Percentiles rank a stretch among this genome's conserved stretches.
Evolutionary conservation across 2,113 vertebrate genomes (phyloP).

Genomic region (Labrus mixtus): DNA sequence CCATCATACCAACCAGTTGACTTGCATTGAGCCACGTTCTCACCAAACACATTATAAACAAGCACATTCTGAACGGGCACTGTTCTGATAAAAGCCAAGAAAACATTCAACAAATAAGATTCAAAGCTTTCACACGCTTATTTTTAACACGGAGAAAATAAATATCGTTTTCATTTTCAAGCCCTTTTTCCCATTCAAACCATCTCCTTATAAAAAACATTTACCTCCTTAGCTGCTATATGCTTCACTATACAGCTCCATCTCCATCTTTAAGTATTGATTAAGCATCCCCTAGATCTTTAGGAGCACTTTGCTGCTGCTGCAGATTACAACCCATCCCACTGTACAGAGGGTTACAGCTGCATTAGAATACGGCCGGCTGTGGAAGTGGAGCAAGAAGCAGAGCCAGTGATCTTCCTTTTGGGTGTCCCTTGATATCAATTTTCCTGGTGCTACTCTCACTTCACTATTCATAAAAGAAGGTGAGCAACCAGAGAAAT

Average conservation of each 20-base stretch:
- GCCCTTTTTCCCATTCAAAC: not conserved
- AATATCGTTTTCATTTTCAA: too few relatives aligned
- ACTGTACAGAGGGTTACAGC: not conserved
- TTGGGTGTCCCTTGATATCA: slow-evolving; percentile 3
- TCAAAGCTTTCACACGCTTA: too few relatives aligned
- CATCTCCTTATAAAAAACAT: not conserved
- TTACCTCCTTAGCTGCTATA: not conserved
- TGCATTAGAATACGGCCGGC: not conserved
- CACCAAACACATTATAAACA: too few relatives aligned
- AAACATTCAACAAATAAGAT: too few relatives aligned
- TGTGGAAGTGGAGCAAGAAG: not conserved
- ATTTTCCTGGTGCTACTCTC: not conserved
- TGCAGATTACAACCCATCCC: slow-evolving; percentile 9
- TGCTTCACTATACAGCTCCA: not conserved
- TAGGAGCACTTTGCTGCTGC: not conserved
- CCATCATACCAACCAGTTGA: too few relatives aligned
- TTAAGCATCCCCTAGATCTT: not conserved
- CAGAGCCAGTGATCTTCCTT: slow-evolving; percentile 9
- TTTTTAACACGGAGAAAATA: too few relatives aligned
- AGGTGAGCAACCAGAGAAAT: slow-evolving; percentile 25
- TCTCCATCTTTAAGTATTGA: not conserved
- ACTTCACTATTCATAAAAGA: slow-evolving; percentile 19
- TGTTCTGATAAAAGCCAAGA: too few relatives aligned
- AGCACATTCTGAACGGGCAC: too few relatives aligned
- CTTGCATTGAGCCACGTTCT: too few relatives aligned